phyloP scores from a whole-genome alignment of 2,113 vertebrate genomes.

The Odobenus rosmarus region DNA sequence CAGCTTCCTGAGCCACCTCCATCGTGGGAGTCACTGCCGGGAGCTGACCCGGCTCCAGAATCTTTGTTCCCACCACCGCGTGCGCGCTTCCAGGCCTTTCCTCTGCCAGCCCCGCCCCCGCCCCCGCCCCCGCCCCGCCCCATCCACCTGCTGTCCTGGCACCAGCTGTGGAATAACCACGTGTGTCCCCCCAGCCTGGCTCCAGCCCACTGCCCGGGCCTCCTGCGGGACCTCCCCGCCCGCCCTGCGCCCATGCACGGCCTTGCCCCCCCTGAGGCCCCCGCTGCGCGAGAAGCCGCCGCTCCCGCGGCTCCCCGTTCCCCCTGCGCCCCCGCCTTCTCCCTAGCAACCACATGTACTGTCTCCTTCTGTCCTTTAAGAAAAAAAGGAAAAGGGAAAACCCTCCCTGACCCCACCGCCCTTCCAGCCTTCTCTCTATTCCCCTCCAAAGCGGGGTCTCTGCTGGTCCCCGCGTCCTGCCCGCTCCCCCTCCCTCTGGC shows the following conservation, averaged over 20 bases:
- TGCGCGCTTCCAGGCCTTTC: background rate
- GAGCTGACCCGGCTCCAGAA: background rate
- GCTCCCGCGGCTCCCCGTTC: fast-evolving
- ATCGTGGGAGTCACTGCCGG: background rate
- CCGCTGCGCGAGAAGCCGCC: background rate
- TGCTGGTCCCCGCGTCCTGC: background rate
- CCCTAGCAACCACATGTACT: background rate
- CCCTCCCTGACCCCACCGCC: background rate
- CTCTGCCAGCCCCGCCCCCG: background rate
- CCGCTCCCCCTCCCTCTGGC: background rate
- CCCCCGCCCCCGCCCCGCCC: background rate
- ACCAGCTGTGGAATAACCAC: background rate
- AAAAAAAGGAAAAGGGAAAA: background rate
- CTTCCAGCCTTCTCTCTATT: background rate
- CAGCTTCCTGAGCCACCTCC: background rate
- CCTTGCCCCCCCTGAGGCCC: background rate
- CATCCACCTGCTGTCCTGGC: background rate
- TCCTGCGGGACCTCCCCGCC: background rate
- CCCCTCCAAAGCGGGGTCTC: background rate
- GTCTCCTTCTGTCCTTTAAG: background rate
- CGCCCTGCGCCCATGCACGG: fast-evolving
- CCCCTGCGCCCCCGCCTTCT: background rate
- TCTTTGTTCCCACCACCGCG: background rate
- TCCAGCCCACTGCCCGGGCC: background rate
- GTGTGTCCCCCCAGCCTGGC: background rate